phyloP scores from a whole-genome alignment of 2,888 invertebrate genomes.

The Trichopoda pennipes region DNA sequence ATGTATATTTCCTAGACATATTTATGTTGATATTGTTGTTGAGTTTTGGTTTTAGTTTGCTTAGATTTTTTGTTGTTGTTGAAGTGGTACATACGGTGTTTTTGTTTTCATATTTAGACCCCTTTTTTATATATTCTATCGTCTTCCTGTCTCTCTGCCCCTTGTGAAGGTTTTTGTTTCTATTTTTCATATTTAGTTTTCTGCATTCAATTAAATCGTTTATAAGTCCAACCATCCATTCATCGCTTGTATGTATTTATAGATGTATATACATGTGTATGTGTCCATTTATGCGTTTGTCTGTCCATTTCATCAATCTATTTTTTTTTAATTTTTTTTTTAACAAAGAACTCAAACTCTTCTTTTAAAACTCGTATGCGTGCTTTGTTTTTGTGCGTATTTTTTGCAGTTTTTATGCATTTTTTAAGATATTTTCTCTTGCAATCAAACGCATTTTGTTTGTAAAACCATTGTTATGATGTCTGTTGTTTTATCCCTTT shows the following conservation, averaged over 20 bases:
- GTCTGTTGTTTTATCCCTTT: conserved; percentile 67
- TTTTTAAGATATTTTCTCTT: conserved; percentile 49
- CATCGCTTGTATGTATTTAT: conserved; percentile 19
- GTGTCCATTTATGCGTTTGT: conserved; percentile 41
- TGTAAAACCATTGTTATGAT: conserved; percentile 63
- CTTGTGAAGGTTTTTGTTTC: conserved; percentile 46
- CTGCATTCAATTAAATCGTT: conserved; percentile 66
- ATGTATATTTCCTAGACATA: conserved; percentile 58
- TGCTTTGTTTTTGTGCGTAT: conserved; percentile 61
- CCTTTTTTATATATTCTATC: conserved; percentile 30
- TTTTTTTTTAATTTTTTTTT: conserved; percentile 44
- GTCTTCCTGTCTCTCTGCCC: conserved; percentile 5
- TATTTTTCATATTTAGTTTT: conserved; percentile 61
- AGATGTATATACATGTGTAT: neutral
- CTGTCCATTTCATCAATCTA: conserved; percentile 57
- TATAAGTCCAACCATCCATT: conserved; percentile 60
- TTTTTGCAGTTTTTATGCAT: conserved; percentile 51
- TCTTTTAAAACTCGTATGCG: conserved; percentile 46
- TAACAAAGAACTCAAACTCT: conserved; percentile 65
- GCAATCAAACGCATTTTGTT: conserved; percentile 68
- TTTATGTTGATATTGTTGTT: conserved; percentile 66
- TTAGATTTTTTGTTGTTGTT: conserved; percentile 59
- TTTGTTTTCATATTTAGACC: conserved; percentile 58
- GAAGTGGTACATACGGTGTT: conserved; percentile 54
- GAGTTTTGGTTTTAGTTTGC: conserved; percentile 69